Base-by-base conservation (phyloP, 2,113 vertebrate genomes). In the Hydropotes inermis region DNA sequence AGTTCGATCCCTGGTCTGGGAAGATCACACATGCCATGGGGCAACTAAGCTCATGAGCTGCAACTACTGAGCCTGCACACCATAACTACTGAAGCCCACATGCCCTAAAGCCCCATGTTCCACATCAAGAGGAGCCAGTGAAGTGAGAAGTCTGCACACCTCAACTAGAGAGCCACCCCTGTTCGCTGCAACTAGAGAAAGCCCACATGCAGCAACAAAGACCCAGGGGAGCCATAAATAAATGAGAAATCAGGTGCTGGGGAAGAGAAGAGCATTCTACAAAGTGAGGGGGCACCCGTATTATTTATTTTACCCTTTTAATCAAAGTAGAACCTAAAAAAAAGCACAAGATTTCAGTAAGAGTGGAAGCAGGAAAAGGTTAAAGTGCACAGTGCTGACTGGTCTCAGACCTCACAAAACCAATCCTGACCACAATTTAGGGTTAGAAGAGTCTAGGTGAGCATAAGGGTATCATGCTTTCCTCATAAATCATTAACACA, bases 321-420 rank as follows among this genome's bases (percentile, higher is more conserved):
- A 78, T 43, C 57, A 88, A 61, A 97, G 76, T 5, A 36, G 58
- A 54, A 91, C 33, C 19, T 47, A 10, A 74, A 81, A 74, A 81
- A 88, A 55, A 82, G 27, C 76, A 7, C 27, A 82, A 78, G 27
- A 16, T 52, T 95, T 93, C 67, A 58, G 57, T 28, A 58, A 92
- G 6, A 45, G 15, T 36, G 27, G 28, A 47, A 64, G 30, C 47
- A 93, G 43, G 64, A 76, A 54, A 64, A 21, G 28, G 36, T 89
- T 76, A 36, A 79, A 92, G 25, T 16, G 45, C 0, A 30, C 25
- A 21, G 45, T 86, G n/a, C 54, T 91, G 83, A 13, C 47, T 64
- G n/a, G 25, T 55, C 84, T 60, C 43, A 58, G 81, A 60, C 89
- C n/a, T 83, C 60, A 55, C 13, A 93, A 91, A 88, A 47, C 21